Evolutionary conservation across 2,888 invertebrate genomes (phyloP).

Genomic region (Eledona agricola): DNA sequence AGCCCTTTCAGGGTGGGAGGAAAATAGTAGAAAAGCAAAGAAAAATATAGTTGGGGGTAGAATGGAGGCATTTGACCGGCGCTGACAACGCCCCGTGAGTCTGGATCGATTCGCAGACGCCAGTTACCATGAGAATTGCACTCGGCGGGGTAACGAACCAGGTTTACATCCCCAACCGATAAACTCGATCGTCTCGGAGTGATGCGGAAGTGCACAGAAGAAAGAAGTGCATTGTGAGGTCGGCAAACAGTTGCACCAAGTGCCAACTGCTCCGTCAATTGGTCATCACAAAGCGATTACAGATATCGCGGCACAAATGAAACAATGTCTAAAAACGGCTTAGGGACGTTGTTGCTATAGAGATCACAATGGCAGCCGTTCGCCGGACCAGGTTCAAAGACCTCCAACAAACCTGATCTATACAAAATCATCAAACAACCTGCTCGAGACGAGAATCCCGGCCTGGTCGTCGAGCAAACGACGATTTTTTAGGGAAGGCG

Average conservation of each 20-base stretch:
- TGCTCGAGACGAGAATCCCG: slow-evolving; percentile 23
- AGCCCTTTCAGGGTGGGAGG: too few species aligned
- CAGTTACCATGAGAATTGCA: slow-evolving; percentile 32
- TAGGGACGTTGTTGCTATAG: slow-evolving; percentile 38
- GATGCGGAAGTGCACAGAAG: slow-evolving; percentile 14
- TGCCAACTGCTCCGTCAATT: slow-evolving; percentile 11
- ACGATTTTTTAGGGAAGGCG: too few species aligned
- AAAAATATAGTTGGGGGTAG: too few species aligned
- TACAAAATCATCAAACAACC: slow-evolving; percentile 38
- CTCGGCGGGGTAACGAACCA: slow-evolving; percentile 28
- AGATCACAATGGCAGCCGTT: slow-evolving; percentile 36
- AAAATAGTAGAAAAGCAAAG: too few species aligned
- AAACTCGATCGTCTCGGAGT: slow-evolving; percentile 4
- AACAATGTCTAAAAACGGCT: slow-evolving; percentile 19
- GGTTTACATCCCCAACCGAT: neutral
- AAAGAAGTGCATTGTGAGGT: too few species aligned
- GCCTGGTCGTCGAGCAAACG: too few species aligned
- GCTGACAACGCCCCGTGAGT: slow-evolving; percentile 33
- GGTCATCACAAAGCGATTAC: slow-evolving; percentile 14
- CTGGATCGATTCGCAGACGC: slow-evolving; percentile 36
- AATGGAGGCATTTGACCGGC: too few species aligned
- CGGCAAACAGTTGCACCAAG: too few species aligned
- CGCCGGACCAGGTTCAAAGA: slow-evolving; percentile 43
- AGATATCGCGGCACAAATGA: slow-evolving; percentile 17
- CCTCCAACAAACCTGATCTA: slow-evolving; percentile 42